These are phyloP conservation scores for Cantharis rufa DNA, from an alignment of 2,888 invertebrate species.

Conservation along the genomic window DNA sequence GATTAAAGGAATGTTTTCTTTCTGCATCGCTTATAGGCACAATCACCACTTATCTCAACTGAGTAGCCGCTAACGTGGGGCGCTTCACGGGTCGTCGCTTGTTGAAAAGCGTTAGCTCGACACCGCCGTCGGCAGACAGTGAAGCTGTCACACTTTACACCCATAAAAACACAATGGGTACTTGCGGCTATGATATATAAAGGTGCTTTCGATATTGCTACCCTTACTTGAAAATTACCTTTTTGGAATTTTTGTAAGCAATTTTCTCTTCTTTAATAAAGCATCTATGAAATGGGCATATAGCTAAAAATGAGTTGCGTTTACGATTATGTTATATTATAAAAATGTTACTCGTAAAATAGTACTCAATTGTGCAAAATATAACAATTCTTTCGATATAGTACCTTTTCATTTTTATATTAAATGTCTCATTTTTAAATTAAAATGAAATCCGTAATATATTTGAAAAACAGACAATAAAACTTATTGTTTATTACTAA, in stretches of 20 bases:
- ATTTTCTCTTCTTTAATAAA: not conserved
- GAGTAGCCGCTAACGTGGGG: conserved; percentile 37
- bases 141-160: conserved; percentile 29
- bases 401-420: not conserved
- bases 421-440: not conserved
- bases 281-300: not conserved
- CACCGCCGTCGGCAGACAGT: conserved; percentile 24
- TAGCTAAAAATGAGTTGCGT: not conserved
- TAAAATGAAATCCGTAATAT: not conserved
- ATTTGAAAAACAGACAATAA: too few relatives aligned
- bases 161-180: conserved; percentile 20
- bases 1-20: conserved; percentile 36
- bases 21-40: conserved; percentile 36
- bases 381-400: not conserved
- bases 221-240: not conserved
- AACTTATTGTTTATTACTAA: not conserved
- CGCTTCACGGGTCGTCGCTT: conserved; percentile 32
- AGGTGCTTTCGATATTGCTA: not conserved
- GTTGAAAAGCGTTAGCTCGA: conserved; percentile 19
- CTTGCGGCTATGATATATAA: conserved; percentile 1
- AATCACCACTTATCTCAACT: conserved; percentile 37
- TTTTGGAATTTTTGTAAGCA: not conserved
- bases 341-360: not conserved
- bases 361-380: not conserved
- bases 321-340: not conserved